These are phyloP conservation scores for Drosophila stalkeri DNA, from an alignment of 2,888 invertebrate genomes.

Conservation along the genomic window DNA sequence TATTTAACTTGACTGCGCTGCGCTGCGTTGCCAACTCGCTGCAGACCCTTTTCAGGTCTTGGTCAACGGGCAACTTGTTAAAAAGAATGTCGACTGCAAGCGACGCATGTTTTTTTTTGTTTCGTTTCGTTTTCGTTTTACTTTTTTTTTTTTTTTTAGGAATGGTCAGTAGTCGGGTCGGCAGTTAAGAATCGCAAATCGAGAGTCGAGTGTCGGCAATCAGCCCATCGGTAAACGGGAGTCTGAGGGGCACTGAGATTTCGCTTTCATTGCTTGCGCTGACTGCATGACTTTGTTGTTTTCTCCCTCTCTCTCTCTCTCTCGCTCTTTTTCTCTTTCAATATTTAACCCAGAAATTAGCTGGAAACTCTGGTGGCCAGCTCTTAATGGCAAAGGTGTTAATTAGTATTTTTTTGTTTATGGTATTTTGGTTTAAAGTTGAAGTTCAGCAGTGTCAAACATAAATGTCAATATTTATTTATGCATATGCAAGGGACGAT, in stretches of 20 bases:
- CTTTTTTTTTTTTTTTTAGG: constrained; percentile 14
- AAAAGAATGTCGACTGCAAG: constrained; percentile 77
- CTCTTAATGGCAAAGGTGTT: constrained; percentile 70
- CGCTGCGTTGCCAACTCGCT: constrained; percentile 31
- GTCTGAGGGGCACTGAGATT: constrained; percentile 54
- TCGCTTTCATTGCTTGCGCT: constrained; percentile 74
- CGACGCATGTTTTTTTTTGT: constrained; percentile 66
- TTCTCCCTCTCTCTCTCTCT: constrained; percentile 8
- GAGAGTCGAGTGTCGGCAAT: constrained; percentile 42
- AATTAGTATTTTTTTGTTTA: constrained; percentile 64
- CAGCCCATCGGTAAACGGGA: constrained; percentile 32
- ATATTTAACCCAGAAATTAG: constrained; percentile 80
- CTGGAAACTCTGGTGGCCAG: constrained; percentile 45
- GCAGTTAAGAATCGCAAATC: constrained; percentile 49
- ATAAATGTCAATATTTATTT: constrained; percentile 75
- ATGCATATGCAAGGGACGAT: constrained; percentile 34
- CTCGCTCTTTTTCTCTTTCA: constrained; percentile 34
- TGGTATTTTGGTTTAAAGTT: constrained; percentile 8
- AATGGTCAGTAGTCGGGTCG: constrained; percentile 46
- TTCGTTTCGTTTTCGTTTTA: constrained; percentile 9
- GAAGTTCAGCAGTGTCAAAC: constrained; percentile 46
- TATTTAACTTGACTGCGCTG: constrained; percentile 75
- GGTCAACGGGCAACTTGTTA: constrained; percentile 71
- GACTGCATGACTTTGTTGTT: constrained; percentile 61
- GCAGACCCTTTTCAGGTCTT: constrained; percentile 67